Conservation (phyloP, 2,113 vertebrate genomes). For the Cairina moschata region DNA sequence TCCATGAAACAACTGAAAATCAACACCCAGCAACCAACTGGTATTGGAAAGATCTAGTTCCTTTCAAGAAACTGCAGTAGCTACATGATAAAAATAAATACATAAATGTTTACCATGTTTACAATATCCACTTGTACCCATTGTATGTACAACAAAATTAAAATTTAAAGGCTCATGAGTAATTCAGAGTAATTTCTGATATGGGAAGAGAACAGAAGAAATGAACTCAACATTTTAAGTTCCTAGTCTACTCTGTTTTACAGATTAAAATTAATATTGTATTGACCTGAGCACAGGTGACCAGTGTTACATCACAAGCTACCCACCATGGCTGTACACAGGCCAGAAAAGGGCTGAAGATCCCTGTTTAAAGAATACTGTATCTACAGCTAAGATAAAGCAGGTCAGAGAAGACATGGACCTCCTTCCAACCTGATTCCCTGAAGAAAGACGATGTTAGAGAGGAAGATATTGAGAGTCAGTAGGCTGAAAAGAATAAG, state of each 20-base stretch:
- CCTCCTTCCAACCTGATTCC: not conserved
- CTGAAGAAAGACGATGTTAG: not conserved
- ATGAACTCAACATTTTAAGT: not conserved
- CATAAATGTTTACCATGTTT: not conserved
- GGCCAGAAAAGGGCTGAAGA: not conserved
- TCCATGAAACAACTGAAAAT: not conserved
- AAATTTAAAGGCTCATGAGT: not conserved
- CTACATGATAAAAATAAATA: not conserved
- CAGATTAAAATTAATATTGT: not conserved
- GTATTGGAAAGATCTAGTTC: not conserved
- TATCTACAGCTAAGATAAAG: not conserved
- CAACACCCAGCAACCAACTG: not conserved
- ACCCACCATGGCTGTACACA: not conserved
- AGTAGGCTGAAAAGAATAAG: not conserved
- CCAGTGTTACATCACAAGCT: not conserved
- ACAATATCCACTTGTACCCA: not conserved
- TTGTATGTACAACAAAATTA: not conserved
- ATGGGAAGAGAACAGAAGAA: not conserved
- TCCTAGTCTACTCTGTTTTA: not conserved
- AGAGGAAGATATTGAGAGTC: not conserved
- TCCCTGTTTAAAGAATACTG: not conserved
- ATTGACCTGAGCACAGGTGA: not conserved
- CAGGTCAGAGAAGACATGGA: not conserved
- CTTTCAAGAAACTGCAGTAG: not conserved
- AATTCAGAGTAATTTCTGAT: not conserved